Percentiles rank a stretch among this genome's conserved stretches.
Evolutionary conservation across 2,888 invertebrate genomes (phyloP).

Genomic region (Busseola fusca): DNA sequence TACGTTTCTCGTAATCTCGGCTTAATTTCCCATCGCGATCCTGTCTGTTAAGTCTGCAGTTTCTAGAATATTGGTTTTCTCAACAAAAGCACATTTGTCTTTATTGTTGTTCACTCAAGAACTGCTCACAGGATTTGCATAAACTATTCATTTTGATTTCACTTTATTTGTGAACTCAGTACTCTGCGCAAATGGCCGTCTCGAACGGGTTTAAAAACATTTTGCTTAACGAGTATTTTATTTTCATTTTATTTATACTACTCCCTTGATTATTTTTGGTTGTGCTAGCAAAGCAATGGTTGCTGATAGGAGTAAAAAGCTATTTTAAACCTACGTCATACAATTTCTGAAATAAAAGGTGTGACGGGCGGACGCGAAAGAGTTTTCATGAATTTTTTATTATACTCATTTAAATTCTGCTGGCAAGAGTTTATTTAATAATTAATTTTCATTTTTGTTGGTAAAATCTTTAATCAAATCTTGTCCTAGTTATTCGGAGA

Average conservation of each 20-base stretch:
- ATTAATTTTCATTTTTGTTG: not conserved
- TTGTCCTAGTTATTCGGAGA: not conserved
- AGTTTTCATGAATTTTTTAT: conserved; percentile 16
- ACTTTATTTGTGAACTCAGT: conserved; percentile 56
- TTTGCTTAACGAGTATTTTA: conserved; percentile 41
- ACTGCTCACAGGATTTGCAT: conserved; percentile 54
- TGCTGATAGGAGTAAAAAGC: conserved; percentile 33
- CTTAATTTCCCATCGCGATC: conserved; percentile 23
- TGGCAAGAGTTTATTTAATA: not conserved
- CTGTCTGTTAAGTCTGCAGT: conserved; percentile 34
- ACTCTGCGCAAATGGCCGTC: conserved; percentile 44
- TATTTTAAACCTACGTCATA: conserved; percentile 37
- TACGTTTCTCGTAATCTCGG: conserved; percentile 20
- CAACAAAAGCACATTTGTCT: conserved; percentile 55
- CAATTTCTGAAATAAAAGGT: conserved; percentile 24
- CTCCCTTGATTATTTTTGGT: conserved; percentile 24
- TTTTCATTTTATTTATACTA: conserved; percentile 41
- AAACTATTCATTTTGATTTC: conserved; percentile 58
- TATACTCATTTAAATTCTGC: conserved; percentile 19
- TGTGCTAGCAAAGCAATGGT: conserved; percentile 21
- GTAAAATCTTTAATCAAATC: not conserved
- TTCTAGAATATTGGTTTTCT: conserved; percentile 56
- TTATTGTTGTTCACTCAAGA: conserved; percentile 59
- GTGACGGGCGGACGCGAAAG: conserved; percentile 4
- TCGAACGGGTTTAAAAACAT: conserved; percentile 48